Conservation (phyloP, 2,888 invertebrate species). For the Pimpla rufipes region DNA sequence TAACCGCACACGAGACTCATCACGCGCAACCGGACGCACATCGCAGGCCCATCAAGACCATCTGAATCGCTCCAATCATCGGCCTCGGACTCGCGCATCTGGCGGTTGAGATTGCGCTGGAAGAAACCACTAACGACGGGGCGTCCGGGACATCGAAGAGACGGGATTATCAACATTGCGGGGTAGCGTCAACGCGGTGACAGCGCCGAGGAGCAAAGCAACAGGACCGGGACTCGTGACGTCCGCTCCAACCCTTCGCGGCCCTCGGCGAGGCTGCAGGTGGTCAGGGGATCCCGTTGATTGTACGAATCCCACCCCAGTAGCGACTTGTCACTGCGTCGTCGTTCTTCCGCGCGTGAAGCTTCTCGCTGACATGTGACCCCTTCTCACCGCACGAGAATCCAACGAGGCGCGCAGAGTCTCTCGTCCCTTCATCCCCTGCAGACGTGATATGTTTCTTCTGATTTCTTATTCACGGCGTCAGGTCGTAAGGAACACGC, state of each 20-base stretch:
- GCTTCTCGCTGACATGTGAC: neutral
- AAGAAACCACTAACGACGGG: conserved; percentile 66
- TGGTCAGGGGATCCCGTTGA: conserved; percentile 73
- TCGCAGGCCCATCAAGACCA: conserved; percentile 23
- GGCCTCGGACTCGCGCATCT: conserved; percentile 43
- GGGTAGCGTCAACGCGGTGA: conserved; percentile 18
- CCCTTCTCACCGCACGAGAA: conserved; percentile 76
- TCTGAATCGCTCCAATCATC: conserved; percentile 24
- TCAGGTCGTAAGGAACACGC: conserved; percentile 61
- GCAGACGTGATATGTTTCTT: conserved; percentile 34
- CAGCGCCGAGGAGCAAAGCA: conserved; percentile 33
- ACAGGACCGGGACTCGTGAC: neutral
- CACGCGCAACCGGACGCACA: neutral
- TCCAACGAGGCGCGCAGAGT: conserved; percentile 39
- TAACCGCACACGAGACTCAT: neutral
- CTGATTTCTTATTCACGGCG: conserved; percentile 79
- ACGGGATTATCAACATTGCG: neutral
- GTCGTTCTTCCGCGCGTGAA: conserved; percentile 69
- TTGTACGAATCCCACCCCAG: conserved; percentile 72
- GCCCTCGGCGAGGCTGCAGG: conserved; percentile 72
- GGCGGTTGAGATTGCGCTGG: conserved; percentile 55
- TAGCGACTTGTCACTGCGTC: conserved; percentile 69
- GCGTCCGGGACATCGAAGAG: conserved; percentile 48
- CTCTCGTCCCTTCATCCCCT: conserved; percentile 70
- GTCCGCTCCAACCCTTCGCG: conserved; percentile 63